These are phyloP conservation scores for Phocoena sinus DNA, from an alignment of 2,113 vertebrate genomes.

Conservation along the genomic window DNA sequence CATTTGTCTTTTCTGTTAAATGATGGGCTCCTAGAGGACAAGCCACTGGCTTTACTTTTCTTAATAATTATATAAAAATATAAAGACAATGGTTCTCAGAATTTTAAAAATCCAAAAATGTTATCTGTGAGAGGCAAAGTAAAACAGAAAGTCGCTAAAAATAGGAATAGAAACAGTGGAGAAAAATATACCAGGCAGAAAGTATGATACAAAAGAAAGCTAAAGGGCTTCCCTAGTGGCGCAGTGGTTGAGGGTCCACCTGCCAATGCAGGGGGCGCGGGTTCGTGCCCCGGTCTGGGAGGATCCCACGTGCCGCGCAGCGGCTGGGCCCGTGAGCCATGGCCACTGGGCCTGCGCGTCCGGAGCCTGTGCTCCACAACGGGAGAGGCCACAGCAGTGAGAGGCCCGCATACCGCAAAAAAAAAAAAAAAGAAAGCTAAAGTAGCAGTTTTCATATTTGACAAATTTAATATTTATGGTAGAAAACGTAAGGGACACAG, in stretches of 20 bases:
- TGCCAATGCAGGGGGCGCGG: too few species aligned
- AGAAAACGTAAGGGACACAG: background rate
- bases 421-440: background rate
- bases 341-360: too few species aligned
- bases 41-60: background rate
- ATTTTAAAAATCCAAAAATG: background rate
- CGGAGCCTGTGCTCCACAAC: too few species aligned
- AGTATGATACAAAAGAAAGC: background rate
- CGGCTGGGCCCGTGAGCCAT: too few species aligned
- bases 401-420: too few species aligned
- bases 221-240: background rate
- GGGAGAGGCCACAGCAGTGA: too few species aligned
- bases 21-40: background rate
- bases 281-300: too few species aligned
- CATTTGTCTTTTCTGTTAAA: background rate
- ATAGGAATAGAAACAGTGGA: background rate
- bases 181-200: background rate
- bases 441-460: background rate
- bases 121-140: background rate
- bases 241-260: too few species aligned
- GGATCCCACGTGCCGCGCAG: too few species aligned
- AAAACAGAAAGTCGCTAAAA: background rate
- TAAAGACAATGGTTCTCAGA: background rate
- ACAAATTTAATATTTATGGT: background rate
- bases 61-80: background rate